A percentile compares a stretch with the other conserved stretches of the same genome.
Evolutionary conservation across 2,888 invertebrate genomes (phyloP).

Genomic region (Drosophila recens): DNA sequence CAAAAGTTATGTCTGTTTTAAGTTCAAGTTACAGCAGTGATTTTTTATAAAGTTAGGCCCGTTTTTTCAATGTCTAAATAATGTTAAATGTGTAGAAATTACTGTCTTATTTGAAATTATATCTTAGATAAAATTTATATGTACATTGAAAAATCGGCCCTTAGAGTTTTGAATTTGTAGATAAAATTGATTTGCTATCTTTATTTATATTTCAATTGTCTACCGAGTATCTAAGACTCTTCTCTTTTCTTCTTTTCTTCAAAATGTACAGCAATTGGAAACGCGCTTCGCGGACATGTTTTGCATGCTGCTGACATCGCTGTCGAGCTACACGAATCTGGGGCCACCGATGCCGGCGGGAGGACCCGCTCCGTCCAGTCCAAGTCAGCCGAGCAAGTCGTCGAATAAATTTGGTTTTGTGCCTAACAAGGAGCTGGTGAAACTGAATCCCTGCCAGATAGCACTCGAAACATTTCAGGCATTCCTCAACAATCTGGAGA

Average conservation of each 20-base stretch:
- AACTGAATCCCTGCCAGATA: constrained; percentile 88
- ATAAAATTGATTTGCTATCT: too few relatives aligned
- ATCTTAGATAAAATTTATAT: too few relatives aligned
- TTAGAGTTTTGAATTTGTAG: too few relatives aligned
- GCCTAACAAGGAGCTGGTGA: constrained; percentile 89
- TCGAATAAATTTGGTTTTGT: constrained; percentile 87
- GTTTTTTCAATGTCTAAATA: too few relatives aligned
- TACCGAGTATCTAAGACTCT: background rate
- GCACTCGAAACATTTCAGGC: constrained; percentile 88
- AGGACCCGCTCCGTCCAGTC: constrained; percentile 31
- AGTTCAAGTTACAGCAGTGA: too few relatives aligned
- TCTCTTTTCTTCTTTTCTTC: background rate
- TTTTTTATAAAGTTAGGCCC: too few relatives aligned
- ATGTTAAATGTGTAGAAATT: too few relatives aligned
- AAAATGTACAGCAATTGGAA: constrained; percentile 88
- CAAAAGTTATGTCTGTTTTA: background rate
- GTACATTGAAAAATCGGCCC: too few relatives aligned
- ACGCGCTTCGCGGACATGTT: constrained; percentile 90
- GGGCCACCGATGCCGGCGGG: constrained; percentile 88
- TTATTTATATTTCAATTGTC: too few relatives aligned
- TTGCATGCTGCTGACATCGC: constrained; percentile 89
- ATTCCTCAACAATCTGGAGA: constrained; percentile 88
- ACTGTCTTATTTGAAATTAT: too few relatives aligned
- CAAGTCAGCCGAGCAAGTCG: constrained; percentile 85
- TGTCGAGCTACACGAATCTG: constrained; percentile 91